Evolutionary conservation across 2,888 invertebrate genomes (phyloP).

Genomic region (Bellardia pandia): DNA sequence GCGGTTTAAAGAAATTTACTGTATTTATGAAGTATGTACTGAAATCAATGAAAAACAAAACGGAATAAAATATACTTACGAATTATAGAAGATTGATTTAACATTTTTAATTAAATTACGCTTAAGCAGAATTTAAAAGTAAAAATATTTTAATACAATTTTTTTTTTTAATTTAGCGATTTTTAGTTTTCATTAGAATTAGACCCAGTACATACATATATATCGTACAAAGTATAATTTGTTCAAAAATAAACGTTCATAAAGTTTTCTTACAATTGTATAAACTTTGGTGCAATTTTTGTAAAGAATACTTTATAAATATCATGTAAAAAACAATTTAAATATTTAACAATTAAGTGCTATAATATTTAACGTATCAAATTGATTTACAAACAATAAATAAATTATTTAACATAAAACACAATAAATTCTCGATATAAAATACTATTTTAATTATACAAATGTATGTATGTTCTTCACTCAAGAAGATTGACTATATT

Average conservation of each 20-base stretch:
- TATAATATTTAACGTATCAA: slow-evolving; percentile 26
- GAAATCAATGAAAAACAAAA: too few relatives aligned
- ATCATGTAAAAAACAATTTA: not conserved
- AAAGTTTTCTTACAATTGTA: not conserved
- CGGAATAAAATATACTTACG: too few relatives aligned
- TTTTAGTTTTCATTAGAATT: too few relatives aligned
- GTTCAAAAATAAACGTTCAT: not conserved
- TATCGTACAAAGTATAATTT: too few relatives aligned
- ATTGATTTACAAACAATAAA: slow-evolving; percentile 24
- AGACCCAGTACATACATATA: too few relatives aligned
- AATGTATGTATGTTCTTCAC: not conserved
- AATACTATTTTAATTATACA: not conserved
- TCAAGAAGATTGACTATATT: slow-evolving; percentile 76
- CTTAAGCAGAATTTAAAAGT: too few relatives aligned
- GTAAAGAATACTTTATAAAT: not conserved
- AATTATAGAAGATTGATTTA: too few relatives aligned
- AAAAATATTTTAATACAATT: too few relatives aligned
- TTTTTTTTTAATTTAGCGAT: too few relatives aligned
- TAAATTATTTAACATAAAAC: not conserved
- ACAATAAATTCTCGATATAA: slow-evolving; percentile 23
- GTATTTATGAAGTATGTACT: too few relatives aligned
- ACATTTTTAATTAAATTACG: too few relatives aligned
- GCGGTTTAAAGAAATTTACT: too few relatives aligned
- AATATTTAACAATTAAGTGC: not conserved
- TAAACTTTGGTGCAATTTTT: slow-evolving; percentile 35